Conservation (phyloP, 2,888 invertebrate species). For the Tinea trinotella region DNA sequence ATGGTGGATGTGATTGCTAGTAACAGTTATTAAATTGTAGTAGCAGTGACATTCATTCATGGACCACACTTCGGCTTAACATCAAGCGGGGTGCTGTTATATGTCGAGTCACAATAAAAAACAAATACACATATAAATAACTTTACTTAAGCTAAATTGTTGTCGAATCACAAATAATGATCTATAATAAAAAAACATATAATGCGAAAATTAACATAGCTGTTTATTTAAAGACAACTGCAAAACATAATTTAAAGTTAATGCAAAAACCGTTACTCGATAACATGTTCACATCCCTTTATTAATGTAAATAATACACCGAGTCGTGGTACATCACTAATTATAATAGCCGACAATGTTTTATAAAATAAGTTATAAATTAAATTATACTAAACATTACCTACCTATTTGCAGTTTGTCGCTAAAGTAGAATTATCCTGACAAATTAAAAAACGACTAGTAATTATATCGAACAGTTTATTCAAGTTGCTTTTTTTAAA, state of each 20-base stretch:
- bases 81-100: too few relatives aligned
- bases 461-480: not conserved
- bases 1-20: too few relatives aligned
- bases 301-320: constrained; percentile 3
- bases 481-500: constrained; percentile 9
- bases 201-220: too few relatives aligned
- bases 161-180: too few relatives aligned
- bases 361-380: constrained; percentile 16
- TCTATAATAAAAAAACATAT: too few relatives aligned
- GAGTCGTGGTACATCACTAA: not conserved
- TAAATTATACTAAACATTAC: constrained; percentile 12
- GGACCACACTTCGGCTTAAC: too few relatives aligned
- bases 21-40: too few relatives aligned
- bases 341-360: constrained; percentile 5
- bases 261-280: constrained; percentile 4
- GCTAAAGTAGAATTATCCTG: constrained; percentile 7
- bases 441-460: constrained; percentile 17
- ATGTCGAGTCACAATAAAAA: too few relatives aligned
- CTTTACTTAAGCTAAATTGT: too few relatives aligned
- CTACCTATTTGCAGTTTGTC: not conserved
- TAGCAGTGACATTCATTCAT: too few relatives aligned
- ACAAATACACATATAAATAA: too few relatives aligned
- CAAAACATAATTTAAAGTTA: not conserved
- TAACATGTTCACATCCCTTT: not conserved
- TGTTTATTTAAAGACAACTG: not conserved